Conservation (phyloP, 2,888 invertebrate species). For the Orthosia gracilis region DNA sequence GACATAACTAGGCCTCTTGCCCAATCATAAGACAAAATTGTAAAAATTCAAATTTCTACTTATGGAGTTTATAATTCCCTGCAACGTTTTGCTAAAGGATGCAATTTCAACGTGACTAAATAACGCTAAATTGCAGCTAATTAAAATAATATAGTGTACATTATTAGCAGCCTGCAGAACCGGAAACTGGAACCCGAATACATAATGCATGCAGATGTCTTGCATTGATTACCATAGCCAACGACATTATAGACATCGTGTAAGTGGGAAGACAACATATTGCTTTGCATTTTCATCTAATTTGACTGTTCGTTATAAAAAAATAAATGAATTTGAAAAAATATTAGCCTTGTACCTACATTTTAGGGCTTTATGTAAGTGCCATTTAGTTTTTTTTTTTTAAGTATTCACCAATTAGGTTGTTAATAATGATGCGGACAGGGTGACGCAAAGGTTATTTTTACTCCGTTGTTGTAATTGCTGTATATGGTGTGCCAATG, state of each 20-base stretch:
- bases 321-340: neutral
- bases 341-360: neutral
- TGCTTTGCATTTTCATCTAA: conserved; percentile 7
- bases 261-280: conserved; percentile 2
- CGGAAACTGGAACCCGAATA: conserved; percentile 60
- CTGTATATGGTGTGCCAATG: too few relatives aligned
- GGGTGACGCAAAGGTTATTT: too few relatives aligned
- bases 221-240: conserved; percentile 51
- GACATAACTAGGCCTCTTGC: neutral
- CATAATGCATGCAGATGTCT: conserved; percentile 55
- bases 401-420: neutral
- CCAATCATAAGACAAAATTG: neutral
- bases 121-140: conserved; percentile 34
- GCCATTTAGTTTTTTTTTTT: neutral
- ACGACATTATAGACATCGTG: conserved; percentile 36
- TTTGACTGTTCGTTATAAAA: neutral
- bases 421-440: too few relatives aligned
- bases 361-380: neutral
- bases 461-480: too few relatives aligned
- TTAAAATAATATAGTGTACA: conserved; percentile 43
- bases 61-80: neutral
- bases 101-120: conserved; percentile 16
- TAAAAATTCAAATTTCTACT: neutral
- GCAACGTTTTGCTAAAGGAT: conserved; percentile 5
- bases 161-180: conserved; percentile 27